These are phyloP conservation scores for Drosophila conformis DNA, from an alignment of 2,888 invertebrate species.

Conservation along the genomic window DNA sequence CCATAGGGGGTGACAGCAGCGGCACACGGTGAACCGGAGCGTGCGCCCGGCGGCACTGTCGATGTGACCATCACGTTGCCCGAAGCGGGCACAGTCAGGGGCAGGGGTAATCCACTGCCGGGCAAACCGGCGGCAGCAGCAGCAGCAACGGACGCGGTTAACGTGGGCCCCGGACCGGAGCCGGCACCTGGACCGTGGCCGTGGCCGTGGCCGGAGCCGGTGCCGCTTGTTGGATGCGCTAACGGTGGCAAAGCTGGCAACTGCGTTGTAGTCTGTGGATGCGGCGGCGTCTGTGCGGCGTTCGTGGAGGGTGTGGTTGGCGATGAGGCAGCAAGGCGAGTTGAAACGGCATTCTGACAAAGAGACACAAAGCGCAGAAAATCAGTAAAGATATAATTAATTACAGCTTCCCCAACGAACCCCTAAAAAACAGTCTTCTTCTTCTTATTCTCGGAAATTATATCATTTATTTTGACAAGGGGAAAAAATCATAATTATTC, in stretches of 20 bases:
- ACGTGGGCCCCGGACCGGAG: constrained; percentile 54
- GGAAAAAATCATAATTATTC: not conserved
- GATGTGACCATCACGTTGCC: constrained; percentile 85
- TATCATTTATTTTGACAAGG: not conserved
- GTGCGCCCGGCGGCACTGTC: constrained; percentile 86
- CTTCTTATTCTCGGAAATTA: not conserved
- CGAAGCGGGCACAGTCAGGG: constrained; percentile 40
- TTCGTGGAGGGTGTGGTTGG: constrained; percentile 85
- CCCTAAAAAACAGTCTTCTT: not conserved
- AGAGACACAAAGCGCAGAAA: not conserved
- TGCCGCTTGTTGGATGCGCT: constrained; percentile 64
- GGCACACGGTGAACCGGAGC: constrained; percentile 86
- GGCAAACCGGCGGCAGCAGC: constrained; percentile 70
- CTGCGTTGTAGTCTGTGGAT: constrained; percentile 66
- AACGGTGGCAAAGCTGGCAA: constrained; percentile 65
- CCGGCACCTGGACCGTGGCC: constrained; percentile 25
- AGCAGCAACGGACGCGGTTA: constrained; percentile 75
- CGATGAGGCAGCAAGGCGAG: constrained; percentile 90
- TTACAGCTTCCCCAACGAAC: not conserved
- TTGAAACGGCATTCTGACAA: constrained; percentile 87
- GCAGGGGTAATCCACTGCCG: constrained; percentile 38
- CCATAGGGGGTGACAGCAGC: constrained; percentile 85
- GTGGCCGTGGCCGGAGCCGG: constrained; percentile 37
- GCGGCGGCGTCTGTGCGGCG: constrained; percentile 86
- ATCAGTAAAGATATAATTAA: constrained; percentile 1